These are phyloP conservation scores for Aphidius gifuensis DNA, from an alignment of 1,140 invertebrate genomes.

Conservation along the genomic window DNA sequence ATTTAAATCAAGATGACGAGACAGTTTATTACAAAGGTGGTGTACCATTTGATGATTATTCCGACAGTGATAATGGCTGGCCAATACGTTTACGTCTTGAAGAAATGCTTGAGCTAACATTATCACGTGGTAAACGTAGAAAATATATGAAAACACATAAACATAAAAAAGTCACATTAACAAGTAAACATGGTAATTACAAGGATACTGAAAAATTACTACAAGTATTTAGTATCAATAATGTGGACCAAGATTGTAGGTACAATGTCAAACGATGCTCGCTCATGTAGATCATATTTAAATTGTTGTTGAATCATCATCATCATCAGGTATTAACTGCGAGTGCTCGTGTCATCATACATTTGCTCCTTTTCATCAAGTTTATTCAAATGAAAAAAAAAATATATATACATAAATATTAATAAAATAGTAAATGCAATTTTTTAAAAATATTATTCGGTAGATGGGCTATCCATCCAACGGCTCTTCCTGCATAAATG, in stretches of 20 bases:
- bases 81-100: constrained; percentile 46
- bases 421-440: too few species aligned
- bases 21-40: constrained; percentile 19
- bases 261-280: constrained; percentile 52
- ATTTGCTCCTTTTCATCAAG: too few species aligned
- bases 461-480: too few species aligned
- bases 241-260: constrained; percentile 53
- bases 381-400: too few species aligned
- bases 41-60: constrained; percentile 29
- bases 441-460: too few species aligned
- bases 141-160: constrained; percentile 33
- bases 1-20: constrained; percentile 10
- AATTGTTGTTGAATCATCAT: neutral
- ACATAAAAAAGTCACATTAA: constrained; percentile 32
- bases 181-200: constrained; percentile 36
- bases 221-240: constrained; percentile 52
- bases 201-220: constrained; percentile 52
- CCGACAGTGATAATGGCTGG: constrained; percentile 37
- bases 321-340: too few species aligned
- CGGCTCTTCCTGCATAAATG: too few species aligned
- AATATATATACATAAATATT: too few species aligned
- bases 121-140: constrained; percentile 41
- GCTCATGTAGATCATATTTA: constrained; percentile 44
- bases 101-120: constrained; percentile 46
- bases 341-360: too few species aligned